Percentiles rank a stretch among this genome's conserved stretches.
Evolutionary conservation across 1,140 invertebrate genomes (phyloP).

Genomic region (Pararge aegeria): DNA sequence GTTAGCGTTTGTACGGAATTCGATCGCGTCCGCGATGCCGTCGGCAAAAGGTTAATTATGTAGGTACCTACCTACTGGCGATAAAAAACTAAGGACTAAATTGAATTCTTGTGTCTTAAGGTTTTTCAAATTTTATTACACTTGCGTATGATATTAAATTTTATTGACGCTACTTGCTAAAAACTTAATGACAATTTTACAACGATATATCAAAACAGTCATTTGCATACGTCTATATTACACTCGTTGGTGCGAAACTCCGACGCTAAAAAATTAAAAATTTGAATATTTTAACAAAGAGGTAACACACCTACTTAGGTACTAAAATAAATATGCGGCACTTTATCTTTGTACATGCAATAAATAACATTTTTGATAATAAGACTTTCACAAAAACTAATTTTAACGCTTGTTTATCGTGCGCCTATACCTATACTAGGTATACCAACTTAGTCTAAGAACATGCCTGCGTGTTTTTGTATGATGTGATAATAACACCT

Average conservation of each 20-base stretch:
- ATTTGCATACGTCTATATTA: slow-evolving; percentile 24
- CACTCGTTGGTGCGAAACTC: background rate
- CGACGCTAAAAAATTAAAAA: background rate
- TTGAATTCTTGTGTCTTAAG: slow-evolving; percentile 43
- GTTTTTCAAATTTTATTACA: slow-evolving; percentile 40
- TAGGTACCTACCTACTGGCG: slow-evolving; percentile 17
- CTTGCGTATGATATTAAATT: slow-evolving; percentile 34
- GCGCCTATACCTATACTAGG: no score
- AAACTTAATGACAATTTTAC: slow-evolving; percentile 40
- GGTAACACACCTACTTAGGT: background rate
- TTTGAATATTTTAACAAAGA: background rate
- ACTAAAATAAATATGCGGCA: slow-evolving; percentile 3
- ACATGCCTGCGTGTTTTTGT: no score
- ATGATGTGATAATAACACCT: no score
- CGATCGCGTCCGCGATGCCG: slow-evolving; percentile 25
- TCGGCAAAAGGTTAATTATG: slow-evolving; percentile 36
- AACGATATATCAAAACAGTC: slow-evolving; percentile 33
- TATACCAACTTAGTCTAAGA: no score
- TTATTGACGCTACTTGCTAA: slow-evolving; percentile 43
- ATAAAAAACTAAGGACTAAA: slow-evolving; percentile 40
- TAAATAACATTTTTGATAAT: slow-evolving; percentile 2
- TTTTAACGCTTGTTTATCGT: background rate
- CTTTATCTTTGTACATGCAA: slow-evolving; percentile 6
- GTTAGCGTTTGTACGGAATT: slow-evolving; percentile 16
- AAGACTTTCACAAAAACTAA: background rate